Base-by-base conservation (phyloP, 2,797 vertebrate species). In the Monodelphis domestica region DNA sequence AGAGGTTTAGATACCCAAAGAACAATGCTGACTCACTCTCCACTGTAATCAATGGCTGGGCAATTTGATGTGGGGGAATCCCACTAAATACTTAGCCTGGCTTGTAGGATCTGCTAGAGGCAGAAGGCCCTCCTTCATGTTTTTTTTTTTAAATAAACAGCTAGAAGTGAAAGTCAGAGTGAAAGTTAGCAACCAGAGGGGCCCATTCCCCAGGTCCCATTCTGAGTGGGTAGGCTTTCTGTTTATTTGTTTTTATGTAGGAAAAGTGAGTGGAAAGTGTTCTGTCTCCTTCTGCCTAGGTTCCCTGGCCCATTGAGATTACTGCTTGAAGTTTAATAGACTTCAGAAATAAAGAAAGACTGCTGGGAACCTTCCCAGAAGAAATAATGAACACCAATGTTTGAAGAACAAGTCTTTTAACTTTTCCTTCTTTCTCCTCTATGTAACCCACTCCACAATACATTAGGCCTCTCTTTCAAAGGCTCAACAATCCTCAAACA, bases 221-320 rank as follows among this genome's bases (percentile, higher is more conserved):
- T 38, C 63, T 89, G 84, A 88, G 52, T 87, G 63, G 57, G 53
- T n/a, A 33, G 53, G 24, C 91, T 91, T 93, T 63, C 88, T 53
- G 94, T 94, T 78, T 94, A 90, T 59, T 94, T 92, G 38, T 51
- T 96, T 78, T 92, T 70, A 63, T 70, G 89, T 57, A 91, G 88
- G 54, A 91, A 57, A 90, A 93, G 52, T 92, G 63, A 91, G 45
- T 54, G 57, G 4, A 1, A 21, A 95, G 17, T 26, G 53, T 57
- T 96, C 26, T 3, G 57, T 51, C 70, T 94, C 91, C 33, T 17
- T 30, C 50, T 17, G 54, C 50, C 52, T 17, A 52, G 54, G 93
- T 93, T 52, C 30, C 52, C n/a, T 0, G 53, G 53, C n/a, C 24
- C 1, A 30, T 92, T 95, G 89, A 94, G 89, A 15, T 55, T 1